Evolutionary conservation across 2,888 invertebrate species (phyloP).

Genomic region (Philaethria dido): DNA sequence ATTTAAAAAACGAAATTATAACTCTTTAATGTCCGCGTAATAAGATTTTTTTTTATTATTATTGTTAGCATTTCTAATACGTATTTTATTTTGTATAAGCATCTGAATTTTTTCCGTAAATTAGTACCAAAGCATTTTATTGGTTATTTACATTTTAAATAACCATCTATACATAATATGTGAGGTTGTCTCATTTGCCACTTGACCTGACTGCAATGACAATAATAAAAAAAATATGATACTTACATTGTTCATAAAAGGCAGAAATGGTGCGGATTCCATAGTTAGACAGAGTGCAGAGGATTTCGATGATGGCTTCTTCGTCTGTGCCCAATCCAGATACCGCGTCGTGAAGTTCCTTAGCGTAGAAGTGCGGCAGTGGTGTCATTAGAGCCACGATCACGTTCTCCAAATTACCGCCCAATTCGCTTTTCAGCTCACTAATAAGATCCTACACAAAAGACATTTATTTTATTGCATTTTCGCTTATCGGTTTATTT

Average conservation of each 20-base stretch:
- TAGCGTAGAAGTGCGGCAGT: slow-evolving; percentile 94
- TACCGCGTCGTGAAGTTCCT: slow-evolving; percentile 94
- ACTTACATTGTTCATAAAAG: slow-evolving; percentile 91
- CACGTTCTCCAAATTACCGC: slow-evolving; percentile 95
- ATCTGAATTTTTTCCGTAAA: too few relatives aligned
- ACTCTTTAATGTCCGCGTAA: not conserved
- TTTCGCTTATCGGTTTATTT: not conserved
- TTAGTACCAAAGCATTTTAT: too few relatives aligned
- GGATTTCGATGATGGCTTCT: slow-evolving; percentile 95
- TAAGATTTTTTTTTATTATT: too few relatives aligned
- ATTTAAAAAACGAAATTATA: not conserved
- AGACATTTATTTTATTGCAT: slow-evolving; percentile 9
- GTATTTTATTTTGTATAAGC: too few relatives aligned
- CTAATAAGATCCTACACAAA: slow-evolving; percentile 87
- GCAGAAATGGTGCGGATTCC: slow-evolving; percentile 93
- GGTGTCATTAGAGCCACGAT: slow-evolving; percentile 96
- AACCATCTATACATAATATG: too few relatives aligned
- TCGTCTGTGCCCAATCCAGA: slow-evolving; percentile 94
- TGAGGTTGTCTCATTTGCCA: too few relatives aligned
- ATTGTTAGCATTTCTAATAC: too few relatives aligned
- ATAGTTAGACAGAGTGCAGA: slow-evolving; percentile 95
- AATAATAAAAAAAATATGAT: not conserved
- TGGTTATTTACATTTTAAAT: not conserved
- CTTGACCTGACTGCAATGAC: too few relatives aligned
- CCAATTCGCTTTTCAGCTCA: slow-evolving; percentile 94